Base-by-base conservation (phyloP, 2,888 invertebrate genomes). In the Adelphocoris suturalis region DNA sequence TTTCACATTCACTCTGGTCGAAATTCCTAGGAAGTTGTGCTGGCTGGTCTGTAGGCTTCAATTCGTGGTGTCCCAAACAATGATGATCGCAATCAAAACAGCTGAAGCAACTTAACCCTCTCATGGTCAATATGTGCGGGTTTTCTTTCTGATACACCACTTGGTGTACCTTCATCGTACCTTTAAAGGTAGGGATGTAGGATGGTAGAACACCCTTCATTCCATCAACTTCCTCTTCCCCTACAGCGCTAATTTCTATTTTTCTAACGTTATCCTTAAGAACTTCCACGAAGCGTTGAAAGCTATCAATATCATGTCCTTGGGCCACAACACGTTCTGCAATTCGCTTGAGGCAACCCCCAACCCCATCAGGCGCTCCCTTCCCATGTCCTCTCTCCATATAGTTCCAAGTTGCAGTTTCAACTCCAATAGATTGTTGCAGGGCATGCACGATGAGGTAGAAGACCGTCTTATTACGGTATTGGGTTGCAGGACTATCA, bases 401-500 rank as follows among this genome's bases (percentile, higher is more conserved):
- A n/a, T n/a, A n/a, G n/a, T n/a, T n/a, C n/a, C n/a, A n/a, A n/a
- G n/a, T n/a, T 68, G 87, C 75, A 76, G 37, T 82, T 4, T 12
- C 12, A 9, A 86, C 28, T 4, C 27, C 27, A 14, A 68, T 55
- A 55, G 27, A 27, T n/a, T 48, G 48, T 82, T 46, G 7, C 11
- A 82, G 82, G 11, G 82, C 82, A 23, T 82, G 47, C 11, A 48
- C 46, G 7, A 87, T 7, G 37, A 87, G 87, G 52, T 81, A 87
- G 37, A 87, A 87, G 12, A 87, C 81, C 13, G 87, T 81, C 19
- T 23, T 87, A 27, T 87, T 87, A 9, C 87, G 37, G 48, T 87
- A 87, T 80, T 87, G 87, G 4, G 87, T 87, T n/a, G 87, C 87
- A 12, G 87, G 87, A 16, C 48, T 48, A 78, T 87, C 47, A 27